Conservation (phyloP, 1,140 invertebrate species). For the Bombus impatiens region DNA sequence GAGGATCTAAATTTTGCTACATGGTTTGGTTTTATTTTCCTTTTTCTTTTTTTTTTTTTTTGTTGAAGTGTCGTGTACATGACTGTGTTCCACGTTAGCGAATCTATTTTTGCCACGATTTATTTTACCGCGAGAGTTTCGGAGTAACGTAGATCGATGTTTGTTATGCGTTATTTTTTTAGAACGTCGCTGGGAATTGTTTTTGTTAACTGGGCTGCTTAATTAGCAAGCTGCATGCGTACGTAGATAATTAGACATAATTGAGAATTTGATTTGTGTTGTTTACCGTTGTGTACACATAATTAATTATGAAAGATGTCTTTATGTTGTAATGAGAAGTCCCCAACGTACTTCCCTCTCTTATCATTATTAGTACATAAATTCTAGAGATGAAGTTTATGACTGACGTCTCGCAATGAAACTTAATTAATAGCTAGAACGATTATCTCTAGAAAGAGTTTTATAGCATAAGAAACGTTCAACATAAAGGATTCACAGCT, state of each 20-base stretch:
- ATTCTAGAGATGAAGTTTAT: conserved; percentile 27
- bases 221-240: background rate
- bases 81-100: no score
- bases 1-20: conserved; percentile 7
- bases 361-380: conserved; percentile 15
- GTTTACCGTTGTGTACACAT: background rate
- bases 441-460: conserved; percentile 35
- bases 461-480: conserved; percentile 15
- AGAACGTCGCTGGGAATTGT: no score
- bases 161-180: background rate
- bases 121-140: background rate
- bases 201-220: background rate
- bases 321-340: background rate
- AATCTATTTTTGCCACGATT: background rate
- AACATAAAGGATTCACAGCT: background rate
- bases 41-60: background rate
- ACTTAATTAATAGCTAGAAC: conserved; percentile 55
- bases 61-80: background rate
- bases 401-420: conserved; percentile 30
- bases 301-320: background rate
- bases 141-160: background rate
- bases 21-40: background rate
- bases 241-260: background rate
- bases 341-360: background rate
- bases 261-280: background rate